Base-by-base conservation (phyloP, 1,140 invertebrate genomes). In the Holotrichia oblita region DNA sequence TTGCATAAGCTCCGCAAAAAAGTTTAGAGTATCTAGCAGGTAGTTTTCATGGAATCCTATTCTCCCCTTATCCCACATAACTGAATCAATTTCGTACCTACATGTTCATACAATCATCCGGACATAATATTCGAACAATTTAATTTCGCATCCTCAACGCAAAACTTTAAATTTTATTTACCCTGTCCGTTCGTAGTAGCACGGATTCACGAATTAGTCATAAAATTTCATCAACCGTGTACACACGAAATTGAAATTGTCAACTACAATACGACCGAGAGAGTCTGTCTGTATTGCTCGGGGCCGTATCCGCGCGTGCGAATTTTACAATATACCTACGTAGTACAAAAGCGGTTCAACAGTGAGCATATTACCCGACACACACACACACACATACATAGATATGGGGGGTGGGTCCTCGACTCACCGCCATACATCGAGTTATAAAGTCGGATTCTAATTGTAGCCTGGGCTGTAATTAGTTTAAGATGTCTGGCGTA, bases 401-500 rank as follows among this genome's bases (percentile, higher is more conserved):
- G 27, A 34, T 34, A 34, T 34, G 1, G 27, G 27, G 27, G n/a
- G n/a, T n/a, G 3, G 3, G 42, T 14, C 3, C 12, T n/a, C 12
- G 44, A 55, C 48, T 10, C 48, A 55, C 14, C 17, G 2, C 48
- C 12, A 69, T 14, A 34, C 27, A 20, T 69, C 22, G 61, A 69
- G 22, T 27, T 69, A 34, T 69, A 69, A 69, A 69, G 22, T 69
- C 61, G 22, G 61, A 34, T 69, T 34, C 61, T 34, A 69, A 69
- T 55, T 55, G 48, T 55, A 17, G 48, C n/a, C 48, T 17, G 48
- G 48, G n/a, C 7, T 22, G 6, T 69, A 69, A 69, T 69, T 27
- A 69, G 61, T 69, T 69, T 69, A 69, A 69, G 61, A 69, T 69
- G 61, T 69, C 20, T 69, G 22, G 8, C 61, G 61, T 69, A 69